Evolutionary conservation across 2,113 vertebrate species (phyloP).

Genomic region (Dasyprocta punctata): DNA sequence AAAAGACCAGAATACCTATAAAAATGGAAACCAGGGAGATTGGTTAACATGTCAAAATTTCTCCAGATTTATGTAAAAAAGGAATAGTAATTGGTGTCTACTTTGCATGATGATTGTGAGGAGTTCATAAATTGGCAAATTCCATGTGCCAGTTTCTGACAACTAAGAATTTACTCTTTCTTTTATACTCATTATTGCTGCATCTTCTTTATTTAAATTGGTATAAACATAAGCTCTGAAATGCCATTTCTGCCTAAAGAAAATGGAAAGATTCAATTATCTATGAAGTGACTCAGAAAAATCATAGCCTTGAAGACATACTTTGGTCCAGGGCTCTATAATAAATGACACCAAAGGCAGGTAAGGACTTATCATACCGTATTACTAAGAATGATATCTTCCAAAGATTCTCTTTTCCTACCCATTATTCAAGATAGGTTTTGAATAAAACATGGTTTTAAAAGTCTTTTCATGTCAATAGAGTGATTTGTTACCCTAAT

Average conservation of each 20-base stretch:
- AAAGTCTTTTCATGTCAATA: background rate
- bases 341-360: background rate
- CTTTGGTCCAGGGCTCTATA: background rate
- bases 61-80: background rate
- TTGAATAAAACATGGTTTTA: background rate
- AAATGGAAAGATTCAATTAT: background rate
- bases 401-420: background rate
- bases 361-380: background rate
- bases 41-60: background rate
- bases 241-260: background rate
- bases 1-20: background rate
- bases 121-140: background rate
- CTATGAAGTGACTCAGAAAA: background rate
- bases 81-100: background rate
- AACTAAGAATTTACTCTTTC: background rate
- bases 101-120: background rate
- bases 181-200: background rate
- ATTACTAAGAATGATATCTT: background rate
- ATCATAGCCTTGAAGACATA: background rate
- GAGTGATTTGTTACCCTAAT: background rate
- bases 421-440: background rate
- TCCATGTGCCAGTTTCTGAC: background rate
- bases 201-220: background rate
- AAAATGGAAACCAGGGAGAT: constrained; percentile 14
- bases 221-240: background rate